These are phyloP conservation scores for Rhogogaster chlorosoma DNA, from an alignment of 2,888 invertebrate genomes.

Conservation along the genomic window DNA sequence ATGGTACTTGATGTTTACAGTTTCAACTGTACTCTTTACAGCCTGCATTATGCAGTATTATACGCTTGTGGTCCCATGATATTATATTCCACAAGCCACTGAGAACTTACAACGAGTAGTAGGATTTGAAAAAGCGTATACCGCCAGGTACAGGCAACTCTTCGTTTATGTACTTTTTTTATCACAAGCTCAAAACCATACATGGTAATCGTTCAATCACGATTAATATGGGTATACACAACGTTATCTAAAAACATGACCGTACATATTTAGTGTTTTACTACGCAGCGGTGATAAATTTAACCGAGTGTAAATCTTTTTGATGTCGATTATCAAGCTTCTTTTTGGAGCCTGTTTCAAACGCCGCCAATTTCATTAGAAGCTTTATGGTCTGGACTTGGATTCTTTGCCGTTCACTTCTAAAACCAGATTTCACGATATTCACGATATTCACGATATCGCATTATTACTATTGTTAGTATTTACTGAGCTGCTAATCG, in stretches of 20 bases:
- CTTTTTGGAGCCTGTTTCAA: not conserved
- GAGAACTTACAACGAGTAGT: not conserved
- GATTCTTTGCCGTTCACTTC: not conserved
- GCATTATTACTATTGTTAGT: not conserved
- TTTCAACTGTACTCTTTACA: not conserved
- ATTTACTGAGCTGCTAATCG: constrained; percentile 13
- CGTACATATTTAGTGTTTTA: not conserved
- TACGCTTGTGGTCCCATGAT: not conserved
- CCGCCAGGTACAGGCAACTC: too few relatives aligned
- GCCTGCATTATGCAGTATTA: not conserved
- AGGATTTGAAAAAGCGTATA: not conserved
- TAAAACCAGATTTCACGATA: not conserved
- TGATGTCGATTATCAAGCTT: not conserved
- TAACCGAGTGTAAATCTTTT: constrained; percentile 4
- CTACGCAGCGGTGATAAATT: constrained; percentile 4
- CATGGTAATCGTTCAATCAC: not conserved
- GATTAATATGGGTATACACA: constrained; percentile 3
- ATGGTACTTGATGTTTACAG: constrained; percentile 7
- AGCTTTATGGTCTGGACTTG: not conserved
- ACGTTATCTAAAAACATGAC: constrained; percentile 3
- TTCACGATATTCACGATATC: not conserved
- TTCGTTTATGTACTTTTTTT: not conserved
- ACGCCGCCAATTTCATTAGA: not conserved
- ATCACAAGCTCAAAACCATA: not conserved
- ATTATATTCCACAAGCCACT: not conserved